Conservation (phyloP, 2,113 vertebrate genomes). For the Anseranas semipalmata region DNA sequence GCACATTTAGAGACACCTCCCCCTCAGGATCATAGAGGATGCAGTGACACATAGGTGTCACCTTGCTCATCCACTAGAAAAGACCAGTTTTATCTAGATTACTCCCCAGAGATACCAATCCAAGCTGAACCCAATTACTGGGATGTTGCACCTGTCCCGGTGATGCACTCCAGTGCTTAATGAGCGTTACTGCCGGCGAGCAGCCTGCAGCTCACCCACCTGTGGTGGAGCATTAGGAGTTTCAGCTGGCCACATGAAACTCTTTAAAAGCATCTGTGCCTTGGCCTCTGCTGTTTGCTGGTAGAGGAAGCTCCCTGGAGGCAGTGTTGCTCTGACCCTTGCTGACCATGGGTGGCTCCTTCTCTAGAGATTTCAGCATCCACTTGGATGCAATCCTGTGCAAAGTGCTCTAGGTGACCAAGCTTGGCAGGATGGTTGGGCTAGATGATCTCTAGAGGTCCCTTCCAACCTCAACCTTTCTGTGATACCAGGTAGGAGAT, state of each 20-base stretch:
- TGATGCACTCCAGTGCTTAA: neutral
- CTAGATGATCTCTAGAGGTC: too few relatives aligned
- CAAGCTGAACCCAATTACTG: neutral
- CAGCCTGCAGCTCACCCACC: neutral
- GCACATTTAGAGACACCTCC: neutral
- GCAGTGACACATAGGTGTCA: neutral
- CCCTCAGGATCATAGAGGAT: rapidly evolving
- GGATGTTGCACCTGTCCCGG: neutral
- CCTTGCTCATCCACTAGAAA: neutral
- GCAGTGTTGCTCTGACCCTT: rapidly evolving
- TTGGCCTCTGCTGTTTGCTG: neutral
- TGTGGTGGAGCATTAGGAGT: neutral
- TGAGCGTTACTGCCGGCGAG: neutral
- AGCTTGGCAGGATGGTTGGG: too few relatives aligned
- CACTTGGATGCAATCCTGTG: too few relatives aligned
- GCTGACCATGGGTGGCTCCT: too few relatives aligned
- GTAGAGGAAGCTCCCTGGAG: neutral
- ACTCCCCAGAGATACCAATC: neutral
- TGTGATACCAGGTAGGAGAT: neutral
- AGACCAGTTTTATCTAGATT: neutral
- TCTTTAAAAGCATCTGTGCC: neutral
- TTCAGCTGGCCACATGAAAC: rapidly evolving
- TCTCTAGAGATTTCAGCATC: too few relatives aligned
- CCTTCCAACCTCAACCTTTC: too few relatives aligned
- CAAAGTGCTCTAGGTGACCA: too few relatives aligned